Conservation (phyloP, 2,113 vertebrate species). For the Epinephelus lanceolatus region DNA sequence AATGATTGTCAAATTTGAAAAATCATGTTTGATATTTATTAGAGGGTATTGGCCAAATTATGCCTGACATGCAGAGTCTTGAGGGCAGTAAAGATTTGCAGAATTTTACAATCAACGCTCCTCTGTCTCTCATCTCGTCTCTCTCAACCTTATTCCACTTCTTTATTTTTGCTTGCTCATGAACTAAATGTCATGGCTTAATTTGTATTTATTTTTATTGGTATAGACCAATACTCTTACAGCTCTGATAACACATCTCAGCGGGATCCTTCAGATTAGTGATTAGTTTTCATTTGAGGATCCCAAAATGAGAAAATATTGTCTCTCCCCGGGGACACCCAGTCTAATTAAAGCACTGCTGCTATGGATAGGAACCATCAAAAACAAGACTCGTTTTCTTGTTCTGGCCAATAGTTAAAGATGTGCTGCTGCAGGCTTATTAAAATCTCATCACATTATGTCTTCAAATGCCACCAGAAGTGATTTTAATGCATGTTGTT, state of each 20-base stretch:
- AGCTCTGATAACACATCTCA: not conserved
- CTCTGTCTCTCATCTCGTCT: not conserved
- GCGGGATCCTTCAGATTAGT: constrained; percentile 33
- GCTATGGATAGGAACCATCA: constrained; percentile 10
- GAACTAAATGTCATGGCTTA: not conserved
- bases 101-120: not conserved
- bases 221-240: constrained; percentile 5
- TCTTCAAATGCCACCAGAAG: constrained; percentile 35
- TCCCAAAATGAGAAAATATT: constrained; percentile 10
- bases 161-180: not conserved
- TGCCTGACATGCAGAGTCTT: not conserved
- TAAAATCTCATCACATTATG: constrained; percentile 11
- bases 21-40: not conserved
- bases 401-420: constrained; percentile 18
- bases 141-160: not conserved
- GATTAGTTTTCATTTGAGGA: constrained; percentile 30
- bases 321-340: constrained; percentile 1
- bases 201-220: not conserved
- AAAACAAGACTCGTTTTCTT: constrained; percentile 40
- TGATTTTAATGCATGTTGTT: not conserved
- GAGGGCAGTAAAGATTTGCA: not conserved
- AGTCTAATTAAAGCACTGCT: constrained; percentile 50
- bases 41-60: not conserved
- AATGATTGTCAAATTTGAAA: not conserved
- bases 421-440: constrained; percentile 27